Evolutionary conservation across 2,888 invertebrate genomes (phyloP).

Genomic region (Drosophila greeni): DNA sequence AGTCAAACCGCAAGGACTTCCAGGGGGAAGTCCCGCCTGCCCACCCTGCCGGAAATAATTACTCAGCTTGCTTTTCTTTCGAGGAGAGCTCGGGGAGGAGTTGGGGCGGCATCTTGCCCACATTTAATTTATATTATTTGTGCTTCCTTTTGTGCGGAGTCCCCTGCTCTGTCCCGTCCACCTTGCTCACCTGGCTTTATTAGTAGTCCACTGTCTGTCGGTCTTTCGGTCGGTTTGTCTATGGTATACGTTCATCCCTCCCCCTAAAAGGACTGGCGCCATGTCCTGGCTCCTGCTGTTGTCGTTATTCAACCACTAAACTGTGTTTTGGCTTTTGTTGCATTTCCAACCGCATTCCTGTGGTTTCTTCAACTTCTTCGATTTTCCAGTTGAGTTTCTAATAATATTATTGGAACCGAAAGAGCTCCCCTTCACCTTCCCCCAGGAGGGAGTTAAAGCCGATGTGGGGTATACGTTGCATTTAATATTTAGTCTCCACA

Average conservation of each 20-base stretch:
- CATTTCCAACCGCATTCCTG: constrained; percentile 69
- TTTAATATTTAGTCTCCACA: constrained; percentile 22
- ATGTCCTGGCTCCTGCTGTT: constrained; percentile 55
- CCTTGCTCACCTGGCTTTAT: constrained; percentile 71
- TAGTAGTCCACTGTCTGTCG: constrained; percentile 54
- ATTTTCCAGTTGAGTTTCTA: constrained; percentile 64
- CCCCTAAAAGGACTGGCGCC: neutral
- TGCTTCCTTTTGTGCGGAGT: constrained; percentile 62
- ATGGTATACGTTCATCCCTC: constrained; percentile 1
- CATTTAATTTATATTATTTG: constrained; percentile 75
- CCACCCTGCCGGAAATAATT: constrained; percentile 71
- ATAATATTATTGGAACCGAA: constrained; percentile 55
- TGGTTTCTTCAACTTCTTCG: constrained; percentile 71
- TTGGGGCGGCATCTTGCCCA: constrained; percentile 29
- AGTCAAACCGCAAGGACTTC: constrained; percentile 67
- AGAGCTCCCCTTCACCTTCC: neutral
- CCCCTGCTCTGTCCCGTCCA: constrained; percentile 22
- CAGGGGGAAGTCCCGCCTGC: constrained; percentile 7
- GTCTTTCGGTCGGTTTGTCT: constrained; percentile 9
- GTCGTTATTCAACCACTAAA: constrained; percentile 76
- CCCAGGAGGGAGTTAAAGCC: neutral
- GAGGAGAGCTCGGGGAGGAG: constrained; percentile 3
- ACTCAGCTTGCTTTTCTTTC: constrained; percentile 66
- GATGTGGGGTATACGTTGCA: constrained; percentile 6
- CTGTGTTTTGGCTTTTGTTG: constrained; percentile 77